These are phyloP conservation scores for Eurytoma adleriae DNA, from an alignment of 2,888 invertebrate genomes.

Conservation along the genomic window DNA sequence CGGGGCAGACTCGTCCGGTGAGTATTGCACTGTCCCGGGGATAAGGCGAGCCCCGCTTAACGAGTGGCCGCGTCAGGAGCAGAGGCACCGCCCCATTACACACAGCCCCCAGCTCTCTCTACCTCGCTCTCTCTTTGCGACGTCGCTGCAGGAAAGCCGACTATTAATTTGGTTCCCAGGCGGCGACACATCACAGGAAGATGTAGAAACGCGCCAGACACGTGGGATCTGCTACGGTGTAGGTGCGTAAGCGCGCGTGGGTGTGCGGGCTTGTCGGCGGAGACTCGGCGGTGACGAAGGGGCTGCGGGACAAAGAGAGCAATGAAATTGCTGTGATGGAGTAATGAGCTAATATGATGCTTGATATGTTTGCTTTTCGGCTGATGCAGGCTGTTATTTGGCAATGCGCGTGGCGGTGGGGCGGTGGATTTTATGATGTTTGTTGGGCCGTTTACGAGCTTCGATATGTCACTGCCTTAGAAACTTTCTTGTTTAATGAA, in stretches of 20 bases:
- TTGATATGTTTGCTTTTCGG: constrained; percentile 14
- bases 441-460: no score
- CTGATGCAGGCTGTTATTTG: background rate
- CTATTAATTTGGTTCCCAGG: constrained; percentile 76
- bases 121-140: no score
- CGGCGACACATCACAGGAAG: constrained; percentile 42
- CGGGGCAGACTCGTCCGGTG: constrained; percentile 33
- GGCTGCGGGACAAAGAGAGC: constrained; percentile 51
- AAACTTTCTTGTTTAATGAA: no score
- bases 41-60: constrained; percentile 60
- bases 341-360: constrained; percentile 36
- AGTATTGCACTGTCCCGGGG: constrained; percentile 46
- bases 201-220: constrained; percentile 11
- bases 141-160: constrained; percentile 65
- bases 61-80: constrained; percentile 62
- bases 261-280: constrained; percentile 14
- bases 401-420: no score
- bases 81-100: constrained; percentile 63
- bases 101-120: constrained; percentile 64
- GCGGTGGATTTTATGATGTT: no score
- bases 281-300: constrained; percentile 35
- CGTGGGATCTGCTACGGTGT: background rate
- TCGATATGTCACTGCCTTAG: no score
- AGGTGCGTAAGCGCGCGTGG: background rate
- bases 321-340: background rate